Percentiles rank a stretch among this genome's conserved stretches.
These are phyloP conservation scores for Chamaea fasciata DNA, from an alignment of 2,113 vertebrate genomes.

Conservation along the genomic window DNA sequence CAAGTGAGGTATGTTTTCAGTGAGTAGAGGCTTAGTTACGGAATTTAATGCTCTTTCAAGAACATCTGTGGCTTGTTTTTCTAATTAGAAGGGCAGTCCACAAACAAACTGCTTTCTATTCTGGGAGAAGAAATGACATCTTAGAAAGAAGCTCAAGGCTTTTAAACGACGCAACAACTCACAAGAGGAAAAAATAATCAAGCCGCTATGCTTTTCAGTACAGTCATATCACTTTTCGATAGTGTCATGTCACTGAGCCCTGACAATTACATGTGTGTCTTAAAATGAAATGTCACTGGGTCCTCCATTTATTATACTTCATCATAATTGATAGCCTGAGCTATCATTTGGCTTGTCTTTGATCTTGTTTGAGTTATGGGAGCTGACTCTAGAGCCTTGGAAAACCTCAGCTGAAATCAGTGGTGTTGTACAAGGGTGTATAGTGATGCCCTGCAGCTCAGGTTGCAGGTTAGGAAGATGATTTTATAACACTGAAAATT, in stretches of 20 bases:
- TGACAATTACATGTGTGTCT: not conserved
- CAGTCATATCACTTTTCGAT: not conserved
- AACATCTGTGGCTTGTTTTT: not conserved
- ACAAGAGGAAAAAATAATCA: not conserved
- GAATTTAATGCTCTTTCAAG: constrained; percentile 29
- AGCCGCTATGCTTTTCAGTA: not conserved
- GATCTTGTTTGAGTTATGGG: constrained; percentile 8
- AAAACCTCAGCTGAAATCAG: not conserved
- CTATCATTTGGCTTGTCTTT: not conserved
- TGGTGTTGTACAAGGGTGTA: not conserved
- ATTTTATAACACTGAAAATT: not conserved
- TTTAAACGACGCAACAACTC: not conserved
- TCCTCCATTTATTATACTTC: constrained; percentile 20
- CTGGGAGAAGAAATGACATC: not conserved
- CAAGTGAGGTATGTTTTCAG: not conserved
- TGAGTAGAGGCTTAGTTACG: not conserved
- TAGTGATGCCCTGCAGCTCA: not conserved
- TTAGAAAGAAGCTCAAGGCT: not conserved
- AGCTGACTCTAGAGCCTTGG: not conserved
- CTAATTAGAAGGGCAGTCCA: not conserved
- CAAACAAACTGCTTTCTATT: not conserved
- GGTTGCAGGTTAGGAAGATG: not conserved
- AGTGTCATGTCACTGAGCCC: not conserved
- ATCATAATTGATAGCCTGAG: not conserved
- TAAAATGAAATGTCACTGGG: constrained; percentile 37